These are phyloP conservation scores for Pyralis farinalis DNA, from an alignment of 2,888 invertebrate species.

Conservation along the genomic window DNA sequence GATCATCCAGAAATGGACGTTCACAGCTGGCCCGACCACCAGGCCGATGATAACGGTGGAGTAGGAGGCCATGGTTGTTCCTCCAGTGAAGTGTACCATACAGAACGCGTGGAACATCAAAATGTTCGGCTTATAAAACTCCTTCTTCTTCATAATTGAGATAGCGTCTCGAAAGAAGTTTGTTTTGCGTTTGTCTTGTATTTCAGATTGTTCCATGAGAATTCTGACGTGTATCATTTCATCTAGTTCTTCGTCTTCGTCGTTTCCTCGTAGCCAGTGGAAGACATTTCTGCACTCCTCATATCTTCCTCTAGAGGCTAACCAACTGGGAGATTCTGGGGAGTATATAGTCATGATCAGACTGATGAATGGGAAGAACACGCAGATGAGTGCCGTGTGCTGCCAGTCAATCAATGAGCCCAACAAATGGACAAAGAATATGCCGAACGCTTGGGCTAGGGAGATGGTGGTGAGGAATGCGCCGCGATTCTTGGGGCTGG, in stretches of 20 bases:
- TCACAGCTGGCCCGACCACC: conserved; percentile 77
- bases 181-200: conserved; percentile 5
- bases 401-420: conserved; percentile 82
- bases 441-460: conserved; percentile 80
- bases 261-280: conserved; percentile 77
- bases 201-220: conserved; percentile 23
- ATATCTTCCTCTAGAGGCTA: conserved; percentile 74
- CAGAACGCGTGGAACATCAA: conserved; percentile 82
- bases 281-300: conserved; percentile 78
- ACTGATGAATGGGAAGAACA: conserved; percentile 61
- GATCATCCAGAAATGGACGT: conserved; percentile 83
- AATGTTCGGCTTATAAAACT: conserved; percentile 78
- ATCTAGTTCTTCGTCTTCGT: conserved; percentile 56
- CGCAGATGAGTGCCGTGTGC: conserved; percentile 68
- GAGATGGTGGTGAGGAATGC: conserved; percentile 80
- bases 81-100: conserved; percentile 84
- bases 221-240: conserved; percentile 48
- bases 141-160: conserved; percentile 41
- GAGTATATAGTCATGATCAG: conserved; percentile 52
- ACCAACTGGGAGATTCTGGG: conserved; percentile 85
- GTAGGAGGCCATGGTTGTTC: conserved; percentile 84
- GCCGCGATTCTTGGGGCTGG: conserved; percentile 82
- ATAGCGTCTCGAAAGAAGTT: conserved; percentile 17
- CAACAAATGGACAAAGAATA: conserved; percentile 81
- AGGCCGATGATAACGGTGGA: conserved; percentile 81